phyloP scores from a whole-genome alignment of 2,797 vertebrate genomes.

The Myoxocephalus aenaeus region DNA sequence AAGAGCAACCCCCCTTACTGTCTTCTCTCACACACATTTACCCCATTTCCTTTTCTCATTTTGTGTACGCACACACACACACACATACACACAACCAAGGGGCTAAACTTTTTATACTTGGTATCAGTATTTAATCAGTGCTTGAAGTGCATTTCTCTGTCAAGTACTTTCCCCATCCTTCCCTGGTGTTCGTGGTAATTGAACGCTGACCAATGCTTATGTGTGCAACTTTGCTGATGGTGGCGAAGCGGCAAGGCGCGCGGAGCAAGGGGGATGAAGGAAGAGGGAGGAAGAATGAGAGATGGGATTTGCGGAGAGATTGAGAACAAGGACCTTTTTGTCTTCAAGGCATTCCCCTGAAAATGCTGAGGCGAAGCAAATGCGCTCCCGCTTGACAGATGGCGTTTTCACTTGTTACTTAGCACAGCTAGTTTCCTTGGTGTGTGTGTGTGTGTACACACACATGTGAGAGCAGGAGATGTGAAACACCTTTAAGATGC shows the following conservation, averaged over 20 bases:
- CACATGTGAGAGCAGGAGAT: slow-evolving; percentile 32
- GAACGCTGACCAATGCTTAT: slow-evolving; percentile 86
- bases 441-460: slow-evolving; percentile 38
- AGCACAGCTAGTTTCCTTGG: slow-evolving; percentile 81
- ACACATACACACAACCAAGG: slow-evolving; percentile 68
- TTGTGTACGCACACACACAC: slow-evolving; percentile 39
- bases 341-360: slow-evolving; percentile 86
- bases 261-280: slow-evolving; percentile 81
- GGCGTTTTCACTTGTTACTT: slow-evolving; percentile 87
- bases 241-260: slow-evolving; percentile 77
- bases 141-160: slow-evolving; percentile 85
- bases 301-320: slow-evolving; percentile 84
- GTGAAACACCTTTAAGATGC: slow-evolving; percentile 67
- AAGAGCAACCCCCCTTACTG: slow-evolving; percentile 45
- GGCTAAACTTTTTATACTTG: slow-evolving; percentile 81
- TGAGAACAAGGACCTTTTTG: slow-evolving; percentile 86
- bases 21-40: slow-evolving; percentile 29
- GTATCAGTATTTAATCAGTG: slow-evolving; percentile 86
- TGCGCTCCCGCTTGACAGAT: slow-evolving; percentile 83
- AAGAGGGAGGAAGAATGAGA: slow-evolving; percentile 83
- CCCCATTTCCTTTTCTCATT: slow-evolving; percentile 60
- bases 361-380: slow-evolving; percentile 86
- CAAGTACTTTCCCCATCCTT: slow-evolving; percentile 80
- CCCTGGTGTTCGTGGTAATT: slow-evolving; percentile 83
- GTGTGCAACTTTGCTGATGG: slow-evolving; percentile 87